phyloP scores from a whole-genome alignment of 2,888 invertebrate species.

The Noctua pronuba region DNA sequence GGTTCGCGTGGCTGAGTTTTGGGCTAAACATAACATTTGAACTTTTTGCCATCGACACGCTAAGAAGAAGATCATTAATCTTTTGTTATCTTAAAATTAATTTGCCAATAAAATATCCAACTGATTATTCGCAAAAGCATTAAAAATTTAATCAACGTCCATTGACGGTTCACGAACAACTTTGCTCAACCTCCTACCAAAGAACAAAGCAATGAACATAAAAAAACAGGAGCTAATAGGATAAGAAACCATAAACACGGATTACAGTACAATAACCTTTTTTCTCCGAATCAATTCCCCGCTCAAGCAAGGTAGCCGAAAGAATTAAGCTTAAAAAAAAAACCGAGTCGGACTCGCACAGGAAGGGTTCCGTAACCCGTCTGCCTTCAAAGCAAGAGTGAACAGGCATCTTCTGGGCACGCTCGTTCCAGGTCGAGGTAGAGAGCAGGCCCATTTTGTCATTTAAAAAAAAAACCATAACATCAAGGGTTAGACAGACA shows the following conservation, averaged over 20 bases:
- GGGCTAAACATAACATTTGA: too few species aligned
- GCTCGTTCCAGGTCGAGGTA: too few species aligned
- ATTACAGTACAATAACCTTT: slow-evolving; percentile 45
- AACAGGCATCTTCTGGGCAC: too few species aligned
- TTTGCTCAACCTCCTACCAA: slow-evolving; percentile 6
- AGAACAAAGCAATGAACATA: slow-evolving; percentile 48
- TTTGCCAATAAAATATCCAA: slow-evolving; percentile 10
- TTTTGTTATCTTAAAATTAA: not conserved
- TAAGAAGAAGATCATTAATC: too few species aligned
- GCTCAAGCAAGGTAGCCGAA: slow-evolving; percentile 57
- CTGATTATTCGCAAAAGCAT: not conserved
- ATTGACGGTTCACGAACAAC: slow-evolving; percentile 26
- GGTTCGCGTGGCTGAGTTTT: too few species aligned
- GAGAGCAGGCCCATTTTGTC: too few species aligned
- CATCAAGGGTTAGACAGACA: too few species aligned
- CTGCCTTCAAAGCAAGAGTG: too few species aligned
- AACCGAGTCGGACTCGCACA: not conserved
- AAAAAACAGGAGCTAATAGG: slow-evolving; percentile 43
- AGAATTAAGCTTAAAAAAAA: slow-evolving; percentile 39
- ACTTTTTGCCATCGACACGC: too few species aligned
- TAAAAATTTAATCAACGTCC: slow-evolving; percentile 27
- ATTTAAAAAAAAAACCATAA: too few species aligned
- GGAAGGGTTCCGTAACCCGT: not conserved
- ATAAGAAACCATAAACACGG: slow-evolving; percentile 30
- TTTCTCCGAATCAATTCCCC: slow-evolving; percentile 60